Percentiles rank a stretch among this genome's conserved stretches.
Conservation (phyloP, 2,113 vertebrate species). For the Periophthalmus modestus region DNA sequence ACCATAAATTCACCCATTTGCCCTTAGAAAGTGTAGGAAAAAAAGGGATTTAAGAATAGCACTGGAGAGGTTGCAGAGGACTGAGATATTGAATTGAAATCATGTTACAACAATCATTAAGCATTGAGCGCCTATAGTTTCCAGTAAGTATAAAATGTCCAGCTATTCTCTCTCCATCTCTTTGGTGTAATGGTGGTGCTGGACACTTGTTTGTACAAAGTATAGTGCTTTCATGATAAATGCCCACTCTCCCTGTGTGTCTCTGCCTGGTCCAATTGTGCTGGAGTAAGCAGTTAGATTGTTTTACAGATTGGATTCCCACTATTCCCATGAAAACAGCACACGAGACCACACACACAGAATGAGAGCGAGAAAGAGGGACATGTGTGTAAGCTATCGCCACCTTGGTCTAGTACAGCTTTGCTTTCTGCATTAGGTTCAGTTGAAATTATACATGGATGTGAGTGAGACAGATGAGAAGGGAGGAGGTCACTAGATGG, state of each 20-base stretch:
- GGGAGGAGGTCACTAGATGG: constrained; percentile 26
- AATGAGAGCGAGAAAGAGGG: neutral
- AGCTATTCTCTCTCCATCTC: neutral
- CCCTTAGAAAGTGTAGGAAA: constrained; percentile 5
- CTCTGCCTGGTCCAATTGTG: constrained; percentile 7
- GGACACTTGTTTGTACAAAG: neutral
- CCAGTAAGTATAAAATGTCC: constrained; percentile 9
- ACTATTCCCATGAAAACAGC: constrained; percentile 28
- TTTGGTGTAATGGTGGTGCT: constrained; percentile 3
- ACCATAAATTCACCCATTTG: constrained; percentile 21
- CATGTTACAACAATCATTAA: constrained; percentile 9
- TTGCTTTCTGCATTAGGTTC: neutral
- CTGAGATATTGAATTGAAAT: constrained; percentile 4
- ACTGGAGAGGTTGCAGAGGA: neutral
- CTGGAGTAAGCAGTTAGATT: constrained; percentile 44
- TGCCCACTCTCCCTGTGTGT: neutral
- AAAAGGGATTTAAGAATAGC: constrained; percentile 10
- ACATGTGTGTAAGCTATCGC: neutral
- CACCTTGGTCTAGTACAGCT: constrained; percentile 16
- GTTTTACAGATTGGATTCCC: constrained; percentile 46
- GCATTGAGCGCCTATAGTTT: neutral
- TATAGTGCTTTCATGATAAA: neutral
- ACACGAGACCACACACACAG: constrained; percentile 38
- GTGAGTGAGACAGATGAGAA: constrained; percentile 37
- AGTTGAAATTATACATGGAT: no score